Evolutionary conservation across 2,888 invertebrate genomes (phyloP).

Genomic region (Choristoneura rosaceana): DNA sequence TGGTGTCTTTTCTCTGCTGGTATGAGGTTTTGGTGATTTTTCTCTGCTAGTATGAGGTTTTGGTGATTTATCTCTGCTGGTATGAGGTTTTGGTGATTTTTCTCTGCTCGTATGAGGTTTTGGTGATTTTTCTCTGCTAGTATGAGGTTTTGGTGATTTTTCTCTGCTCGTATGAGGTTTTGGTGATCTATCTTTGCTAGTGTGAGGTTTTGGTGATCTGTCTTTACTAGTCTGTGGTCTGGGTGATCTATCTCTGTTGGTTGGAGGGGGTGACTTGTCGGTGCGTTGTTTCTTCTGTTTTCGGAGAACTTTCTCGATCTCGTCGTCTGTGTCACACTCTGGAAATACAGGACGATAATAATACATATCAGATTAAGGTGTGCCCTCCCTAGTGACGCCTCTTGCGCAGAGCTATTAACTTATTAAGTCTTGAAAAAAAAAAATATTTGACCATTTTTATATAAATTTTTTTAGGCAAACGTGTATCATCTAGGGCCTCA

Average conservation of each 20-base stretch:
- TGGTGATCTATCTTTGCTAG: constrained; percentile 12
- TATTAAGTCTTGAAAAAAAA: no score
- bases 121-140: constrained; percentile 8
- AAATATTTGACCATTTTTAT: no score
- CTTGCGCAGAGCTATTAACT: no score
- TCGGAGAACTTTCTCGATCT: constrained; percentile 80
- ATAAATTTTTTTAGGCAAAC: no score
- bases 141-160: background rate
- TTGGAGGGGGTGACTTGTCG: constrained; percentile 22
- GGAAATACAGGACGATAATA: constrained; percentile 43
- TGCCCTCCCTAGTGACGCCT: no score
- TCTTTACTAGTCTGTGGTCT: constrained; percentile 8
- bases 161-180: constrained; percentile 8
- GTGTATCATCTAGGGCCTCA: no score
- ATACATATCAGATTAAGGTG: no score
- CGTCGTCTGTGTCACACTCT: constrained; percentile 87
- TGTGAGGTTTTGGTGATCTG: constrained; percentile 16
- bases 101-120: constrained; percentile 6
- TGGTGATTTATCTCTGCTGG: constrained; percentile 9
- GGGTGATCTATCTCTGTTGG: constrained; percentile 9
- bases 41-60: constrained; percentile 15
- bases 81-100: constrained; percentile 16
- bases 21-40: constrained; percentile 6
- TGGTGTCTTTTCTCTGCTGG: constrained; percentile 15
- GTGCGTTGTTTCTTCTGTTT: constrained; percentile 53